Percentiles rank a stretch among this genome's conserved stretches.
Evolutionary conservation across 2,797 vertebrate genomes (phyloP).

Genomic region (Eptatretus atami): DNA sequence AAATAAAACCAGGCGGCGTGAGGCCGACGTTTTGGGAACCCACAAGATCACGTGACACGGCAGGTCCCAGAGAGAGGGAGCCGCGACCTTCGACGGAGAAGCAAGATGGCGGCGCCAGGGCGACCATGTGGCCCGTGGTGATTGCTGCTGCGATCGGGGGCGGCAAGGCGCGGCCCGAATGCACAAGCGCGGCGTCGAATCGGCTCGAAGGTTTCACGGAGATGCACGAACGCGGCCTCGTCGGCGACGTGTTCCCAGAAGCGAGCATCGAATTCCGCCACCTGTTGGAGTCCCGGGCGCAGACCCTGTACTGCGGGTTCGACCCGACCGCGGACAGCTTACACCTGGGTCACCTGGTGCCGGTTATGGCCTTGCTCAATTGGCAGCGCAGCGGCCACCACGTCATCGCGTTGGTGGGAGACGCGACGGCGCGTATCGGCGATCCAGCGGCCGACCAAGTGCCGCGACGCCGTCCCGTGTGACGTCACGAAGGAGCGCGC

Average conservation of each 20-base stretch:
- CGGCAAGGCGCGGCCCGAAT: background rate
- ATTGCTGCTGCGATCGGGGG: background rate
- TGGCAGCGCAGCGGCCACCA: constrained; percentile 48
- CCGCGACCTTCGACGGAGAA: background rate
- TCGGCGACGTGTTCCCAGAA: constrained; percentile 47
- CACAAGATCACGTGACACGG: no score
- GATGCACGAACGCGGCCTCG: constrained; percentile 27
- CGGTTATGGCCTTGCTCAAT: constrained; percentile 39
- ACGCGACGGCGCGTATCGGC: constrained; percentile 49
- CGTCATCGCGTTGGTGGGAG: constrained; percentile 41
- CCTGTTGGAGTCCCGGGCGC: constrained; percentile 21
- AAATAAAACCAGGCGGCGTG: no score
- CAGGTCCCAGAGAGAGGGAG: background rate
- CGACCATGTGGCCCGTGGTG: fast-evolving
- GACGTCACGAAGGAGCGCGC: constrained; percentile 17
- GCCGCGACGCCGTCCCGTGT: constrained; percentile 19
- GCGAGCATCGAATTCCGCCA: constrained; percentile 18
- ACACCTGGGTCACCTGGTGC: constrained; percentile 48
- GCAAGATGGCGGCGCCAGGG: constrained; percentile 16
- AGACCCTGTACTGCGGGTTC: constrained; percentile 61
- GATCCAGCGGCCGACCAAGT: constrained; percentile 39
- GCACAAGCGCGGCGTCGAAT: background rate
- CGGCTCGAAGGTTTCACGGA: constrained; percentile 15
- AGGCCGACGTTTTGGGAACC: no score
- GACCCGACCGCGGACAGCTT: constrained; percentile 76